These are phyloP conservation scores for Caenorhabditis sp. DNA, from an alignment of 2,888 invertebrate genomes.

Conservation along the genomic window DNA sequence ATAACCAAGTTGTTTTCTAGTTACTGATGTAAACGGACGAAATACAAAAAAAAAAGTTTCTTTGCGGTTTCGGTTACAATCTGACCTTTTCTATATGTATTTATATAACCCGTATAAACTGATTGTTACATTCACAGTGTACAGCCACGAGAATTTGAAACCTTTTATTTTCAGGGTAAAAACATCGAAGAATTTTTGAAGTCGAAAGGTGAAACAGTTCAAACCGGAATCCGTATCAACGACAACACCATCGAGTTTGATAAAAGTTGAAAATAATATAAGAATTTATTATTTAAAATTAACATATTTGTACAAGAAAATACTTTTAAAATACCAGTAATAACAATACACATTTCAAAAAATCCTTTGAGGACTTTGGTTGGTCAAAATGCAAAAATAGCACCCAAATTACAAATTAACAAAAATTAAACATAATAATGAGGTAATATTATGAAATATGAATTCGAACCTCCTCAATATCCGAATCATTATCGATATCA, in stretches of 20 bases:
- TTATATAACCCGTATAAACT: no score
- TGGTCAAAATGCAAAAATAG: not conserved
- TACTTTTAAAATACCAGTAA: not conserved
- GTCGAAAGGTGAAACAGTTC: slow-evolving; percentile 85
- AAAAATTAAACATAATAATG: not conserved
- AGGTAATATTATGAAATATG: slow-evolving; percentile 23
- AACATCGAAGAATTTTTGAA: slow-evolving; percentile 91
- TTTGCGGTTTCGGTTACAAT: no score
- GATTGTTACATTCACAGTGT: no score
- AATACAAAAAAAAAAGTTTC: no score
- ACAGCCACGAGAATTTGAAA: not conserved
- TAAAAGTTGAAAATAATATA: not conserved
- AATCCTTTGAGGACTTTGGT: not conserved
- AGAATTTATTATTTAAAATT: not conserved
- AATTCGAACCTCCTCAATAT: slow-evolving; percentile 29
- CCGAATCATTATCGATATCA: slow-evolving; percentile 23
- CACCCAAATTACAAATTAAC: not conserved
- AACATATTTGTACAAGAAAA: not conserved
- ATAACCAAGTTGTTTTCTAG: no score
- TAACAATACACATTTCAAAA: not conserved
- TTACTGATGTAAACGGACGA: no score
- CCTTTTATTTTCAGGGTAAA: slow-evolving; percentile 74
- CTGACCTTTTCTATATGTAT: no score
- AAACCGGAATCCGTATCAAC: slow-evolving; percentile 53
- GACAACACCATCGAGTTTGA: not conserved